These are phyloP conservation scores for Drosophila leontia DNA, from an alignment of 1,140 invertebrate genomes.

Conservation along the genomic window DNA sequence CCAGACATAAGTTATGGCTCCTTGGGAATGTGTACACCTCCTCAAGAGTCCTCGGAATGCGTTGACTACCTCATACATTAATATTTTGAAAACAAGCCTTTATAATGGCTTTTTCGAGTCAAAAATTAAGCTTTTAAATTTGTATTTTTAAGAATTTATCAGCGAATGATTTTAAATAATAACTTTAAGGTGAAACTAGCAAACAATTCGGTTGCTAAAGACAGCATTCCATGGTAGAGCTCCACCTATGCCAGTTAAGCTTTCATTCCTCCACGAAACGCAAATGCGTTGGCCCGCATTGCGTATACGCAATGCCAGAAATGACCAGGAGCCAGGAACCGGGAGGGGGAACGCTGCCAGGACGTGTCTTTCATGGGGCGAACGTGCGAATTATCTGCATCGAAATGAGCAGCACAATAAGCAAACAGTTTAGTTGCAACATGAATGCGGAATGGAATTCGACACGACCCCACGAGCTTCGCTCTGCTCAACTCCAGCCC, in stretches of 20 bases:
- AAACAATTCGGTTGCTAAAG: not conserved
- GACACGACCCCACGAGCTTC: constrained; percentile 11
- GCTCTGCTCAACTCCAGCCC: not conserved
- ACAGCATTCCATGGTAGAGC: too few relatives aligned
- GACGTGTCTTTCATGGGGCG: constrained; percentile 28
- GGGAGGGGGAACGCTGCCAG: constrained; percentile 1
- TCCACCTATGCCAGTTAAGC: not conserved
- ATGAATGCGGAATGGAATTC: constrained; percentile 40
- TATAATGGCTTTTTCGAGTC: constrained; percentile 9
- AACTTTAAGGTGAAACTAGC: not conserved
- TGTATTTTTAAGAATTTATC: not conserved
- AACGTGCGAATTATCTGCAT: constrained; percentile 54
- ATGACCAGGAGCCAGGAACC: not conserved
- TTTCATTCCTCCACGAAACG: not conserved
- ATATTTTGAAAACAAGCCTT: not conserved
- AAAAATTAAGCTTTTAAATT: not conserved
- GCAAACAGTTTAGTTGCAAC: constrained; percentile 47
- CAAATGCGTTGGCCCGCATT: constrained; percentile 17
- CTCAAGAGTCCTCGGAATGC: not conserved
- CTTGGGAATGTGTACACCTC: not conserved
- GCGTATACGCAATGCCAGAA: constrained; percentile 34
- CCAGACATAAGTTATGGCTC: constrained; percentile 33
- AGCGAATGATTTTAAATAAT: not conserved
- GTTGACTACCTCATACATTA: not conserved
- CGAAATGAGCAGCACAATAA: constrained; percentile 44